phyloP scores from a whole-genome alignment of 2,797 vertebrate genomes.

The Leptoclinus maculatus region DNA sequence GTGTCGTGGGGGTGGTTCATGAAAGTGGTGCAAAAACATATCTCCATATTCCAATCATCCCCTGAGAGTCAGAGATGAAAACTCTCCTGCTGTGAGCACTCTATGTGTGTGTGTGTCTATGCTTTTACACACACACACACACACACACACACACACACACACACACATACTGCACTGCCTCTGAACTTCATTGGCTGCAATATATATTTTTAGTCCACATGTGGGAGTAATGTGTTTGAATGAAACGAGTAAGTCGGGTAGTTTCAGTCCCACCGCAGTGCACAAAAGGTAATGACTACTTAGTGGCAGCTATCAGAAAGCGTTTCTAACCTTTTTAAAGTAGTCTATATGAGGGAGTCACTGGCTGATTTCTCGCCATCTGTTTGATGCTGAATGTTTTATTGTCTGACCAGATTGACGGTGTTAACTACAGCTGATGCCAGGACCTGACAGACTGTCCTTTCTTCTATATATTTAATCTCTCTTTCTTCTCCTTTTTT shows the following conservation, averaged over 20 bases:
- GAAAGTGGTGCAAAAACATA: constrained; percentile 76
- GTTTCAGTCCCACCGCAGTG: constrained; percentile 72
- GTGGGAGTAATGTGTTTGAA: constrained; percentile 83
- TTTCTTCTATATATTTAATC: constrained; percentile 24
- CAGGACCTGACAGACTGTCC: constrained; percentile 43
- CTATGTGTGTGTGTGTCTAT: not conserved
- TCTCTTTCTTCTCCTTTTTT: constrained; percentile 14
- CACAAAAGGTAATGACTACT: constrained; percentile 74
- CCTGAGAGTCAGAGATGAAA: constrained; percentile 78
- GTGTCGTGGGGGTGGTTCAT: constrained; percentile 76
- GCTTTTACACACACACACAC: too few species aligned
- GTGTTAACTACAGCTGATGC: constrained; percentile 34
- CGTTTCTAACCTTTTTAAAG: constrained; percentile 56
- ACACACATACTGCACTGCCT: constrained; percentile 59
- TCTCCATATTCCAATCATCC: constrained; percentile 80
- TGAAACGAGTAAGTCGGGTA: constrained; percentile 76
- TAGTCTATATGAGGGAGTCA: constrained; percentile 21
- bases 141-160: not conserved
- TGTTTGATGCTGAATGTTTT: constrained; percentile 56
- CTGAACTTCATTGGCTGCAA: constrained; percentile 74
- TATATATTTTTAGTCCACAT: constrained; percentile 77
- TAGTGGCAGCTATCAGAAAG: constrained; percentile 53
- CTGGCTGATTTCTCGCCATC: constrained; percentile 34
- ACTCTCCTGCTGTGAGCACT: constrained; percentile 68
- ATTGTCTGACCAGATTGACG: constrained; percentile 52